phyloP scores from a whole-genome alignment of 2,888 invertebrate genomes.

The Unio delphinus region DNA sequence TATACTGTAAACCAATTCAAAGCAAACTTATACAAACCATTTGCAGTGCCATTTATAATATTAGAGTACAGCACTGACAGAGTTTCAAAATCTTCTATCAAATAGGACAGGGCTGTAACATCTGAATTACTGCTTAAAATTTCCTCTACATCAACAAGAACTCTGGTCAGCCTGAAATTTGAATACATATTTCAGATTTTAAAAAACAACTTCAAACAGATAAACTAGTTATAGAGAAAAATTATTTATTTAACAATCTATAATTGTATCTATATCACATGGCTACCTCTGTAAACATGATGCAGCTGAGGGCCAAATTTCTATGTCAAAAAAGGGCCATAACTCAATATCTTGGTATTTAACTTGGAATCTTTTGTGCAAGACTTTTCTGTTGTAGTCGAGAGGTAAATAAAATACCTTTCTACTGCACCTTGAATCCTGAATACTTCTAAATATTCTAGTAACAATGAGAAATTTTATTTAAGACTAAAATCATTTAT shows the following conservation, averaged over 20 bases:
- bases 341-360: too few species aligned
- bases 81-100: conserved; percentile 49
- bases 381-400: too few species aligned
- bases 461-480: too few species aligned
- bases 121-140: conserved; percentile 50
- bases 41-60: conserved; percentile 38
- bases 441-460: too few species aligned
- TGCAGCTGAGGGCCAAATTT: too few species aligned
- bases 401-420: not conserved
- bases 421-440: not conserved
- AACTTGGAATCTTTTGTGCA: too few species aligned
- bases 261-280: too few species aligned
- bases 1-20: conserved; percentile 1
- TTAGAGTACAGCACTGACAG: conserved; percentile 34
- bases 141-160: conserved; percentile 51
- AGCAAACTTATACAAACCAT: conserved; percentile 33
- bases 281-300: too few species aligned
- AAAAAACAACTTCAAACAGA: not conserved
- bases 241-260: too few species aligned
- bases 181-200: not conserved
- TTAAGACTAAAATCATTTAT: too few species aligned
- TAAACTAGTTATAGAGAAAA: not conserved
- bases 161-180: conserved; percentile 44
- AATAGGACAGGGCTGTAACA: conserved; percentile 38
- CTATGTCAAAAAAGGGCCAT: too few species aligned